A percentile compares a stretch with the other conserved stretches of the same genome.
Conservation (phyloP, 1,140 invertebrate species). For the Aphidius gifuensis region DNA sequence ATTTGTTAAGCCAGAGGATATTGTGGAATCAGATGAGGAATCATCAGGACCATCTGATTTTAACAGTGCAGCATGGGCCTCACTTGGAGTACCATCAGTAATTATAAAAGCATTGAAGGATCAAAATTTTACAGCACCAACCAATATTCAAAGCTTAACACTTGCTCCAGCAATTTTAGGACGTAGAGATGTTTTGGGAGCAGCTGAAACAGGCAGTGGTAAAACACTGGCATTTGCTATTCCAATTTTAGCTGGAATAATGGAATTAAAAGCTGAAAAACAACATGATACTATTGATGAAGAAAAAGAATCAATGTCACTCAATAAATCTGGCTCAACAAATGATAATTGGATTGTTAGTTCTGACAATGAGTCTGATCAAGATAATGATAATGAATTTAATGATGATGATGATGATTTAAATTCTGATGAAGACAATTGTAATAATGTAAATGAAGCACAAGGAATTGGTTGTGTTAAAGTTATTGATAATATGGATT, state of each 20-base stretch:
- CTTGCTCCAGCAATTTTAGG: constrained; percentile 85
- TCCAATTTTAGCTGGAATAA: constrained; percentile 82
- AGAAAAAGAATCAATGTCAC: constrained; percentile 25
- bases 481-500: constrained; percentile 60
- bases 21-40: neutral
- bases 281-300: constrained; percentile 27
- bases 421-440: constrained; percentile 30
- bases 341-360: constrained; percentile 42
- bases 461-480: constrained; percentile 60
- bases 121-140: constrained; percentile 76
- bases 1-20: neutral
- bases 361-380: constrained; percentile 37
- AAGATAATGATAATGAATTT: constrained; percentile 33
- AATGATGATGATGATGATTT: constrained; percentile 45
- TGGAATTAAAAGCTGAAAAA: constrained; percentile 63
- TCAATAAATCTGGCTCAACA: constrained; percentile 48
- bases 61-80: constrained; percentile 69
- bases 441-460: constrained; percentile 30
- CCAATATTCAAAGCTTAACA: constrained; percentile 74
- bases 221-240: constrained; percentile 97
- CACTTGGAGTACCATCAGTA: constrained; percentile 64
- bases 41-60: constrained; percentile 21
- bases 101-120: constrained; percentile 74
- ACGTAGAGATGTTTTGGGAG: constrained; percentile 84
- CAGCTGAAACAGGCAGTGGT: constrained; percentile 96